phyloP scores from a whole-genome alignment of 2,797 vertebrate genomes.

The Phrynocephalus guinanensis region DNA sequence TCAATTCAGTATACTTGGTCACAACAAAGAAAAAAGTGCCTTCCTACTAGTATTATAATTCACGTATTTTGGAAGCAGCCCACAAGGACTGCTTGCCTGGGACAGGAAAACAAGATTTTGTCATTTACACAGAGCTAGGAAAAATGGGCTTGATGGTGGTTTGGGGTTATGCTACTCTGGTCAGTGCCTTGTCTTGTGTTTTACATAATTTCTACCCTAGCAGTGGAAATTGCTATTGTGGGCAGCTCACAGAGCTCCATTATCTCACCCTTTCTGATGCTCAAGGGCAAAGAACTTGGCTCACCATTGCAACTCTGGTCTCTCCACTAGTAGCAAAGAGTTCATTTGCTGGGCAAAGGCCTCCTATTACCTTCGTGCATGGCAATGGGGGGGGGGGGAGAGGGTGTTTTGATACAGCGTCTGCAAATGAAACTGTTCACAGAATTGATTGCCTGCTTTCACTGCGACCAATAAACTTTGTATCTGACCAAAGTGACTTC shows the following conservation, averaged over 20 bases:
- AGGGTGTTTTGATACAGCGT: background rate
- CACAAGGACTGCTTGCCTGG: background rate
- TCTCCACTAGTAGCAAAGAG: background rate
- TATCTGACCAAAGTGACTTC: conserved; percentile 1
- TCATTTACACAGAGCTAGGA: background rate
- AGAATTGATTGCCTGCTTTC: conserved; percentile 29
- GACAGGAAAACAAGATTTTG: background rate
- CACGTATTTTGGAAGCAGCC: background rate
- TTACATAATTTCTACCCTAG: conserved; percentile 30
- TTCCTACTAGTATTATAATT: background rate
- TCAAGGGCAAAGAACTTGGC: conserved; percentile 7
- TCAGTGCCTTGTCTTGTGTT: conserved; percentile 39
- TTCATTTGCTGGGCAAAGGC: conserved; percentile 12
- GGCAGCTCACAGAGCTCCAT: background rate
- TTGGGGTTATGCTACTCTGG: conserved; percentile 30
- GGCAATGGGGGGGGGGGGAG: background rate
- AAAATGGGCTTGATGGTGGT: conserved; percentile 26
- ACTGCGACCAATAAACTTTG: conserved; percentile 32
- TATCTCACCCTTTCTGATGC: conserved; percentile 19
- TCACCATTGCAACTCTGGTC: background rate
- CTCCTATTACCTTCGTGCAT: background rate
- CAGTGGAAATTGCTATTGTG: conserved; percentile 23
- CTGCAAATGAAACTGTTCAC: conserved; percentile 30
- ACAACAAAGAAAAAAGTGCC: conserved; percentile 20
- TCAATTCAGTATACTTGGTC: background rate